Percentiles rank a stretch among this genome's conserved stretches.
Evolutionary conservation across 1,140 invertebrate species (phyloP).

Genomic region (Nebria ingens): DNA sequence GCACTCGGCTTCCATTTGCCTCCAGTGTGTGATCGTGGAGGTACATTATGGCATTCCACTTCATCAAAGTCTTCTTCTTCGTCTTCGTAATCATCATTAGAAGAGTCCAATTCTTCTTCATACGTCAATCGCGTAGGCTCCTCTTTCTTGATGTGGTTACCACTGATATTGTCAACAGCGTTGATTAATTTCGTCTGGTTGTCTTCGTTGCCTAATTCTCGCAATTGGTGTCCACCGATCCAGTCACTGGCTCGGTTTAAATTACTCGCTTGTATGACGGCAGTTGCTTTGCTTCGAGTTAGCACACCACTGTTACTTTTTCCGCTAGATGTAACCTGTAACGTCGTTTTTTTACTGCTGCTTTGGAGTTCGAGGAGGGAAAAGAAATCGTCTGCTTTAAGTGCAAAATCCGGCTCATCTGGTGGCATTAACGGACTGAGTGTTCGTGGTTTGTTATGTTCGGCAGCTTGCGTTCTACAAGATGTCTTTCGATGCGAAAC

Average conservation of each 20-base stretch:
- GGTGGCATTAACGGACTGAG: conserved; percentile 23
- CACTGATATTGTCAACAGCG: conserved; percentile 46
- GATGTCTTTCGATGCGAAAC: conserved; percentile 64
- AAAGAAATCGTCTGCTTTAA: conserved; percentile 72
- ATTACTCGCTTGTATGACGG: conserved; percentile 28
- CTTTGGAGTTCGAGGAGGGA: conserved; percentile 74
- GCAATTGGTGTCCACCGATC: conserved; percentile 46
- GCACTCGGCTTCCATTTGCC: conserved; percentile 54
- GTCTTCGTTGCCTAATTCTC: conserved; percentile 39
- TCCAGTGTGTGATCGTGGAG: conserved; percentile 50
- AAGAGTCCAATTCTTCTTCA: conserved; percentile 35
- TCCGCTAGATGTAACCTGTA: conserved; percentile 29
- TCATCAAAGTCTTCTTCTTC: conserved; percentile 46
- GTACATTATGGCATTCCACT: conserved; percentile 34
- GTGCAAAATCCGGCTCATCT: conserved; percentile 35
- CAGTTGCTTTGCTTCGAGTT: conserved; percentile 36
- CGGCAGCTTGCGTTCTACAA: conserved; percentile 36
- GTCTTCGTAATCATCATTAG: conserved; percentile 42
- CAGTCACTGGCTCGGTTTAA: conserved; percentile 33
- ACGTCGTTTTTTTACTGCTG: conserved; percentile 38
- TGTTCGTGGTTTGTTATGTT: conserved; percentile 37
- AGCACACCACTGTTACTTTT: conserved; percentile 35
- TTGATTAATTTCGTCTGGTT: conserved; percentile 50
- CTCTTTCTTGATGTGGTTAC: conserved; percentile 38
- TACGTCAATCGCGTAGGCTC: conserved; percentile 24